A percentile compares a stretch with the other conserved stretches of the same genome.
These are phyloP conservation scores for Ichneumon xanthorius DNA, from an alignment of 2,888 invertebrate genomes.

Conservation along the genomic window DNA sequence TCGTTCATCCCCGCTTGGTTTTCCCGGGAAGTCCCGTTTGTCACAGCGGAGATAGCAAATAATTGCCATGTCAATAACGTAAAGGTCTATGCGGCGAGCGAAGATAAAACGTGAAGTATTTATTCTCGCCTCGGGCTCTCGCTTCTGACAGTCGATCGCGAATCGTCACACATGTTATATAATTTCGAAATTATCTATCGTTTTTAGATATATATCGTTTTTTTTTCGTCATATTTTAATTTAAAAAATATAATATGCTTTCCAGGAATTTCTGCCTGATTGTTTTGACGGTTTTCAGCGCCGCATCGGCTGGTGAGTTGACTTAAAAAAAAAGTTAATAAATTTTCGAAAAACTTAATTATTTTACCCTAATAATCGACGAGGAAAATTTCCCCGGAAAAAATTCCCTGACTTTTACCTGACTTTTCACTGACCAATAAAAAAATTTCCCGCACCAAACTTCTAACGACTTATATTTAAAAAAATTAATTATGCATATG, in stretches of 20 bases:
- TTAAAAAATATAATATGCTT: background rate
- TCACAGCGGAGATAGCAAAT: background rate
- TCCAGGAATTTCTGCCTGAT: background rate
- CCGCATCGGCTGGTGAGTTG: background rate
- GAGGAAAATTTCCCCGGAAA: background rate
- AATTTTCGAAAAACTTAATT: background rate
- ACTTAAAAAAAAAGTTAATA: background rate
- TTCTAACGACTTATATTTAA: too few relatives aligned
- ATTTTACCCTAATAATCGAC: background rate
- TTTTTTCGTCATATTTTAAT: background rate
- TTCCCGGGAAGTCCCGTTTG: background rate
- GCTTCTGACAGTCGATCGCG: background rate
- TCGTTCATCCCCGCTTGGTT: background rate
- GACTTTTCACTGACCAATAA: too few relatives aligned
- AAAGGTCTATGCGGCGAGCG: background rate
- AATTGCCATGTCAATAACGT: background rate
- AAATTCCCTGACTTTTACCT: too few relatives aligned
- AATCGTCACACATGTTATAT: background rate
- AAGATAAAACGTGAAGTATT: background rate
- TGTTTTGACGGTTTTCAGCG: background rate
- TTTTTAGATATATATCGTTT: too few relatives aligned
- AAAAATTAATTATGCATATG: too few relatives aligned
- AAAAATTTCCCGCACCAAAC: too few relatives aligned
- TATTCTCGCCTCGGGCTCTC: background rate
- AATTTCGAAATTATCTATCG: background rate